phyloP scores from a whole-genome alignment of 2,113 vertebrate species.

The Corythornis madagascariensis region DNA sequence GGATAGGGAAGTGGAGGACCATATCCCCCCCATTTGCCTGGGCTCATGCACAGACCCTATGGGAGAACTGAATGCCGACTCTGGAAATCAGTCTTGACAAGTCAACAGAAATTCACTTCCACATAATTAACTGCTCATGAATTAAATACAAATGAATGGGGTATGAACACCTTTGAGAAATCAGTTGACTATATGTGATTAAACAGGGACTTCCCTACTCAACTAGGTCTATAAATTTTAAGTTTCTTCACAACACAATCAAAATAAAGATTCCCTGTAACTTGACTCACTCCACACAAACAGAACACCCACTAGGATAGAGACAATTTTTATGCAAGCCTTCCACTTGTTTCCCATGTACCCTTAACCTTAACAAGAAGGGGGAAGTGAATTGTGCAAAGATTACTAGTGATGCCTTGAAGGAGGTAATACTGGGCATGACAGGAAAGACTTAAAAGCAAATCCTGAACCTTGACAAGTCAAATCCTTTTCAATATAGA shows the following conservation, averaged over 20 bases:
- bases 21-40: not conserved
- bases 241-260: not conserved
- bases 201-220: not conserved
- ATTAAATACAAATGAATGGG: conserved; percentile 48
- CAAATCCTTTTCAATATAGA: not conserved
- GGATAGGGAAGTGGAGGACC: not conserved
- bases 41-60: not conserved
- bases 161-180: conserved; percentile 29
- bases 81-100: conserved; percentile 38
- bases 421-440: not conserved
- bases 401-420: not conserved
- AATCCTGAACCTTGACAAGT: not conserved
- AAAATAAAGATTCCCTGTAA: not conserved
- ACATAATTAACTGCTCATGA: conserved; percentile 27
- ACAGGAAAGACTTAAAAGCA: not conserved
- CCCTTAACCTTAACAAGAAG: not conserved
- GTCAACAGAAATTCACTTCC: conserved; percentile 43
- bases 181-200: not conserved
- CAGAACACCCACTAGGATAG: not conserved
- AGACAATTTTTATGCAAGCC: not conserved
- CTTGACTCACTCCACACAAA: not conserved
- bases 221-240: not conserved
- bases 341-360: not conserved
- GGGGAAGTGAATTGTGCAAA: not conserved
- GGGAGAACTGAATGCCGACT: not conserved